phyloP scores from a whole-genome alignment of 1,140 invertebrate genomes.

The Probaryconus sp. region DNA sequence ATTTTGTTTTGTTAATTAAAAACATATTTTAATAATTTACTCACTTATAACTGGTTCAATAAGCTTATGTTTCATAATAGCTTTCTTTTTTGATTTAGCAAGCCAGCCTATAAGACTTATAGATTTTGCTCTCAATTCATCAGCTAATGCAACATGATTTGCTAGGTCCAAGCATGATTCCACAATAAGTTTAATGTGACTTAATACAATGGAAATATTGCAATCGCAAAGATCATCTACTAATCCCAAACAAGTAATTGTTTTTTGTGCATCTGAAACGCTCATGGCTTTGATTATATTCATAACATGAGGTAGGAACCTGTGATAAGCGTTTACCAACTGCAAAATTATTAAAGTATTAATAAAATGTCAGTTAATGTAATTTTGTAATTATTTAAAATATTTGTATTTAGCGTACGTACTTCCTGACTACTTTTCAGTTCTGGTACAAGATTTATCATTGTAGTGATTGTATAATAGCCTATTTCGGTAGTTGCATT shows the following conservation, averaged over 20 bases:
- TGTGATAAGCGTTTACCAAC: constrained; percentile 81
- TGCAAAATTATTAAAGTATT: constrained; percentile 55
- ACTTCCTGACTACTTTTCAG: constrained; percentile 81
- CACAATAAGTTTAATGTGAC: constrained; percentile 82
- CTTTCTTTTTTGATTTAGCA: constrained; percentile 84
- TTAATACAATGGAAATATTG: constrained; percentile 81
- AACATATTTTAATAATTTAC: constrained; percentile 4
- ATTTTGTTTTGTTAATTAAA: background rate
- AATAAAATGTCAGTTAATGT: too few relatives aligned
- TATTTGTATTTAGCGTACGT: constrained; percentile 33
- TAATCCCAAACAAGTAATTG: constrained; percentile 84
- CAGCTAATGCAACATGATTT: constrained; percentile 79
- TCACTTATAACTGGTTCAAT: constrained; percentile 83
- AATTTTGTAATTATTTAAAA: constrained; percentile 6
- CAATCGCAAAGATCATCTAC: constrained; percentile 86
- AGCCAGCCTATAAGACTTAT: constrained; percentile 83
- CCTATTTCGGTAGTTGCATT: constrained; percentile 78
- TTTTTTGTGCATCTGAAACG: constrained; percentile 79
- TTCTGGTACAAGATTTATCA: constrained; percentile 81
- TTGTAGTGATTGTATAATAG: constrained; percentile 81
- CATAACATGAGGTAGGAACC: constrained; percentile 82
- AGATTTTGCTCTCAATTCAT: constrained; percentile 83
- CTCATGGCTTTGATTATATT: constrained; percentile 80
- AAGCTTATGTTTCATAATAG: constrained; percentile 86
- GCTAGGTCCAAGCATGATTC: constrained; percentile 84